Evolutionary conservation across 2,113 vertebrate genomes (phyloP).

Genomic region (Phrynosoma blainvillii): DNA sequence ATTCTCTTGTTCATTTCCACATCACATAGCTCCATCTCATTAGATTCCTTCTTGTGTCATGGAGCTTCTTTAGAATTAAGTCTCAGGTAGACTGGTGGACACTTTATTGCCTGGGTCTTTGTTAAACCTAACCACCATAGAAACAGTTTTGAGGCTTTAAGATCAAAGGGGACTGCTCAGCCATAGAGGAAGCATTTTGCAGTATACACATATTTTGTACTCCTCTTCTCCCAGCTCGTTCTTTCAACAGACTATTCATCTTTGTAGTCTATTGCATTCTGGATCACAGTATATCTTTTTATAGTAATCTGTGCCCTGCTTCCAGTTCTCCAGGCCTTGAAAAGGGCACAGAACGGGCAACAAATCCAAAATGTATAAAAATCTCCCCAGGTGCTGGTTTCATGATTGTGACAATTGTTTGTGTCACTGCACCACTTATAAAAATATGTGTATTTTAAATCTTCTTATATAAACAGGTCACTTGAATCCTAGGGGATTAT

Average conservation of each 20-base stretch:
- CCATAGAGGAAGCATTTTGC: neutral
- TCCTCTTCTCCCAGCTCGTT: neutral
- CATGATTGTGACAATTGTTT: neutral
- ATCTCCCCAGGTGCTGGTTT: neutral
- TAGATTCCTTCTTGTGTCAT: neutral
- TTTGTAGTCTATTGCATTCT: neutral
- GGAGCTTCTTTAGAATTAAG: neutral
- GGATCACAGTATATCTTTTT: neutral
- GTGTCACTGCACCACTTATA: neutral
- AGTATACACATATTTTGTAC: neutral
- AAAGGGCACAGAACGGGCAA: neutral
- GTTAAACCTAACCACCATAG: neutral
- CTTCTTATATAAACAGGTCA: neutral
- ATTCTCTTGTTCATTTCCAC: neutral
- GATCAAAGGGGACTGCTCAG: neutral
- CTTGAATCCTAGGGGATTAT: neutral
- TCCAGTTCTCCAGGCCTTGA: neutral
- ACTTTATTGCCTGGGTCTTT: neutral
- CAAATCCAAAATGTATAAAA: neutral
- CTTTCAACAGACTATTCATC: neutral
- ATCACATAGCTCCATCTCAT: neutral
- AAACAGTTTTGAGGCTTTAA: neutral
- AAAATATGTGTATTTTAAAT: neutral
- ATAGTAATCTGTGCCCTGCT: neutral
- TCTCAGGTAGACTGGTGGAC: neutral